Conservation (phyloP, 2,113 vertebrate genomes). For the Etia nguti region DNA sequence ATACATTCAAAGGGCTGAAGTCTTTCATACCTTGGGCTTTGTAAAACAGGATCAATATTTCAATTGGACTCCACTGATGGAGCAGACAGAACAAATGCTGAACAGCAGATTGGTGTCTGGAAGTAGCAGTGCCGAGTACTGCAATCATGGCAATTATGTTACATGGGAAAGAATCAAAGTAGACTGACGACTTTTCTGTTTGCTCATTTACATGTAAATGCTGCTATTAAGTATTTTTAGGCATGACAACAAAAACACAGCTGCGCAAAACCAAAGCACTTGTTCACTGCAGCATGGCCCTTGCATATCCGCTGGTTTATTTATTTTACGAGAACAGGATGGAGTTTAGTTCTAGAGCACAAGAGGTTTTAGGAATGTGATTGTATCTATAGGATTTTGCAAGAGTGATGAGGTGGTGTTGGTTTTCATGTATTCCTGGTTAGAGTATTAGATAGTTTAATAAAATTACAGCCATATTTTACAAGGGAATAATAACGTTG, state of each 20-base stretch:
- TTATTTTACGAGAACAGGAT: neutral
- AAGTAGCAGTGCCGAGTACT: neutral
- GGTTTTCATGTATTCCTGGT: neutral
- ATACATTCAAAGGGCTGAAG: neutral
- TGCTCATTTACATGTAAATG: neutral
- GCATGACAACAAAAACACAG: neutral
- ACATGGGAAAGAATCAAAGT: neutral
- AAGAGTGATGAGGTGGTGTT: neutral
- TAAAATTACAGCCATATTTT: neutral
- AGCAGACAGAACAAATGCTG: neutral
- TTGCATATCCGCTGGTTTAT: neutral
- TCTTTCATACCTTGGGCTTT: neutral
- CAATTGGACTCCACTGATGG: neutral
- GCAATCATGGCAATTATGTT: neutral
- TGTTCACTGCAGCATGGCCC: neutral
- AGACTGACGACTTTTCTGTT: neutral
- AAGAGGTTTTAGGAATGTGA: neutral
- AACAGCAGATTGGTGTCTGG: neutral
- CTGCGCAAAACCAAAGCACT: neutral
- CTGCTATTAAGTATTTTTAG: neutral
- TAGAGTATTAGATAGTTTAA: neutral
- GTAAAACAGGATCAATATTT: neutral
- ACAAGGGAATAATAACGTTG: neutral
- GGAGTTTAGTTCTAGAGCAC: neutral
- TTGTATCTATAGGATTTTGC: neutral